Evolutionary conservation across 2,888 invertebrate species (phyloP), one percentile per base, ranked within the genome.

Genomic region (Trissolcus brochymenae): DNA sequence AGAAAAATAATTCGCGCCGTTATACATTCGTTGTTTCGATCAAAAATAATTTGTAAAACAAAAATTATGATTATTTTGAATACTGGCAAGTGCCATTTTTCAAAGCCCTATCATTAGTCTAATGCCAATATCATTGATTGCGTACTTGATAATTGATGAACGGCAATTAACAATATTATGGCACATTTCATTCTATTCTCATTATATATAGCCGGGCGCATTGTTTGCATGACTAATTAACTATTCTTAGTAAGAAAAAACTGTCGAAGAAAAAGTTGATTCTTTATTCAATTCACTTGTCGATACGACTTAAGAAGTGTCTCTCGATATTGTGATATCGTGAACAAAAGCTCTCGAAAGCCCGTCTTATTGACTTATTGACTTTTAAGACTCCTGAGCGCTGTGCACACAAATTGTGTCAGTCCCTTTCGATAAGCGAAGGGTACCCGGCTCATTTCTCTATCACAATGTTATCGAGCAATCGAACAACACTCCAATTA

Each of bases 401-500:
- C 49, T 56, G 51, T 49, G 46, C 61, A 57, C 54, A 56, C 62
- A 62, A 71, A 71, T 71, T 57, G 71, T 60, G 17, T 59, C 53
- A 46, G 59, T 59, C 64, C 64, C 54, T 50, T 64, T 50, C 72
- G 59, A 70, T 54, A 54, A 68, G 40, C 57, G 56, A 56, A 50
- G 50, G 56, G 51, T 41, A 51, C 9, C 46, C 16, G 19, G 41
- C 60, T 70, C 43, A 64, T 43, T 64, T 51, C 57, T 51, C 64
- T 49, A 64, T 64, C 57, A 64, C 71, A 57, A 64, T 64, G 56
- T 71, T 70, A 70, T 56, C 70, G 55, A 29, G 17, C 17, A 11
- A 70, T 70, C 61, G 21, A 56, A 62, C 68, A 61, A 41, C 61
- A 70, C 61, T 70, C 55, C 55, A 70, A 70, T 61, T 70, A 70